These are phyloP conservation scores for Eilema depressum DNA, from an alignment of 2,888 invertebrate genomes.

Conservation along the genomic window DNA sequence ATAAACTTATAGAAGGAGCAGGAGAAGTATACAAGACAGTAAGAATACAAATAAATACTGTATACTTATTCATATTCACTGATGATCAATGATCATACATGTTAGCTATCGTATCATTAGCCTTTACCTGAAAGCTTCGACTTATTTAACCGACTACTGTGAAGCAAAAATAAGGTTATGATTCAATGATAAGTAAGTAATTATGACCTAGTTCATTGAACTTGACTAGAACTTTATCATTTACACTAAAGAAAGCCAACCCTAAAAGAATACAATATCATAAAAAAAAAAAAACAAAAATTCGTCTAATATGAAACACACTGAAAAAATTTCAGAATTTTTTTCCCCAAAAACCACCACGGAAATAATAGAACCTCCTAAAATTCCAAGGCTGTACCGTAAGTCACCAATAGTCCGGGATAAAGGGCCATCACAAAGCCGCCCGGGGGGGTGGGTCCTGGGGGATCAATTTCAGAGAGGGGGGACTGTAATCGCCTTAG, in stretches of 20 bases:
- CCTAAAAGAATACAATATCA: neutral
- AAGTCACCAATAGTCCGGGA: constrained; percentile 44
- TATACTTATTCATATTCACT: too few relatives aligned
- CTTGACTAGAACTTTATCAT: neutral
- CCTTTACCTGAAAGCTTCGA: too few relatives aligned
- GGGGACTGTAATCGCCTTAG: constrained; percentile 52
- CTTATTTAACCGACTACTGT: too few relatives aligned
- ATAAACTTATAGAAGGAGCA: too few relatives aligned
- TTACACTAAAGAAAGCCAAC: neutral
- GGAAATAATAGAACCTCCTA: constrained; percentile 42
- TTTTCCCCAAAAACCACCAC: constrained; percentile 16
- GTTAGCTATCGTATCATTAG: too few relatives aligned
- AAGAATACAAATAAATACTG: too few relatives aligned
- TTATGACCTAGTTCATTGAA: neutral
- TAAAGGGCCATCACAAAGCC: constrained; percentile 53
- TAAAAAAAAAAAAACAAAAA: neutral
- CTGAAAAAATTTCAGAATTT: constrained; percentile 9
- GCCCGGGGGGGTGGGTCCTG: constrained; percentile 27
- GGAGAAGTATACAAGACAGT: too few relatives aligned
- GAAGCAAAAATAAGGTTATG: too few relatives aligned
- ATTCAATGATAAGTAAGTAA: too few relatives aligned
- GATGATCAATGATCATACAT: too few relatives aligned
- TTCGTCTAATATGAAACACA: neutral
- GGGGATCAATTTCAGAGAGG: constrained; percentile 53
- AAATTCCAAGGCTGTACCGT: constrained; percentile 49